phyloP scores from a whole-genome alignment of 2,113 vertebrate species.

The Suricata suricatta region DNA sequence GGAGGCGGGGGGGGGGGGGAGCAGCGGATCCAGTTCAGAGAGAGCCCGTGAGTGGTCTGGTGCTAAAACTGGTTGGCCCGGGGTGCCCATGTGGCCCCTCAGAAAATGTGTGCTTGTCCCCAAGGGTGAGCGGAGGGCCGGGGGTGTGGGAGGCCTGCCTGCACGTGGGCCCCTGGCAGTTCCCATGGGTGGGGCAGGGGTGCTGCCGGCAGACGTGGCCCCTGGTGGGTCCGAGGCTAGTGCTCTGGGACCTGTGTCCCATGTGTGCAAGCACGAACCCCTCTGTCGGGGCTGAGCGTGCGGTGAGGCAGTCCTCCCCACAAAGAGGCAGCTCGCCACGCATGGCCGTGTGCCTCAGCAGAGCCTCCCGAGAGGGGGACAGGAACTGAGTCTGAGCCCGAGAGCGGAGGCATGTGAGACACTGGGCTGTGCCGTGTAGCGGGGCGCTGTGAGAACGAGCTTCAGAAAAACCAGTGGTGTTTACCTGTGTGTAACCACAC shows the following conservation, averaged over 20 bases:
- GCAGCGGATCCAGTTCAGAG: too few species aligned
- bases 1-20: fast-evolving
- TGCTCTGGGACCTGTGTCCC: fast-evolving
- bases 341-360: not conserved
- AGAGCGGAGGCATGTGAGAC: fast-evolving
- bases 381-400: too few species aligned
- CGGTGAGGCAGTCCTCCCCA: not conserved
- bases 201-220: fast-evolving
- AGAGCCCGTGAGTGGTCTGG: not conserved
- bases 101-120: not conserved
- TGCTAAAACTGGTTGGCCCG: not conserved
- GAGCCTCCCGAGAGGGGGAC: too few species aligned
- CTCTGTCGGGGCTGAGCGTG: not conserved
- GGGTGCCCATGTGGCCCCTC: fast-evolving
- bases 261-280: fast-evolving
- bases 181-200: fast-evolving
- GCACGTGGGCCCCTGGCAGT: fast-evolving
- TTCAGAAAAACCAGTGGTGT: fast-evolving
- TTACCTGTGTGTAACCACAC: fast-evolving
- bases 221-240: fast-evolving
- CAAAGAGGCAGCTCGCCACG: not conserved
- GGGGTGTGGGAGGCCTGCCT: not conserved
- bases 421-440: fast-evolving
- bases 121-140: fast-evolving
- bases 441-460: not conserved